Evolutionary conservation across 1,140 invertebrate species (phyloP), one percentile per base, ranked within the genome.

Genomic region (Ganaspis sp.): DNA sequence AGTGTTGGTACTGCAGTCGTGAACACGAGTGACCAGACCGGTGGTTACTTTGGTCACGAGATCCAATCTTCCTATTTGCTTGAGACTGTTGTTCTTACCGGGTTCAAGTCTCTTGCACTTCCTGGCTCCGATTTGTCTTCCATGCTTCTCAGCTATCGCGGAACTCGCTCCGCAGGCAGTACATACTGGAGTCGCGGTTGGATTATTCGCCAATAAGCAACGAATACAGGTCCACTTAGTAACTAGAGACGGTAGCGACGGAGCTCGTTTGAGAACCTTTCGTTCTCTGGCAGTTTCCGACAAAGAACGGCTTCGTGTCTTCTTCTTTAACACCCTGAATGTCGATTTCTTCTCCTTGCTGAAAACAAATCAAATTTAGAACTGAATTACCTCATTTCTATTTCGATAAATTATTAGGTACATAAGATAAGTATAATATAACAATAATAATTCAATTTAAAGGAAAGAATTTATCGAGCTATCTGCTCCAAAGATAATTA

Each of bases 191-290:
- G 85, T 83, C 19, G 88, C 87, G 69, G 87, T 89, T 80, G 87
- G 89, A 72, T 79, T 88, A 73, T 91, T 91, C 26, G 87, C 81
- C 53, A 90, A 82, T 9, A 91, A 76, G 80, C 90, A 91, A 72
- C 90, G 88, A 76, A 91, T 88, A 45, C 90, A 91, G 69, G 87
- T 91, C 90, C 90, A 91, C 76, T 86, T 86, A n/a, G 84, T 86
- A 21, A 89, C 83, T 70, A 91, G 79, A 5, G 85, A 85, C 19
- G 90, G 90, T 76, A 90, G 69, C 8, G 90, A 91, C 19, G 87
- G 80, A 69, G 86, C 86, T 78, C 88, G 85, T 49, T 84, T 85
- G 26, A 87, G 76, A 17, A 42, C 26, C 69, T 79, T 64, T 73
- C 73, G 77, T 23, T 81, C 76, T 34, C 53, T 79, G 21, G 26